A percentile compares a stretch with the other conserved stretches of the same genome.
phyloP scores from a whole-genome alignment of 2,797 vertebrate species.

The Tauraco hartlaubi region DNA sequence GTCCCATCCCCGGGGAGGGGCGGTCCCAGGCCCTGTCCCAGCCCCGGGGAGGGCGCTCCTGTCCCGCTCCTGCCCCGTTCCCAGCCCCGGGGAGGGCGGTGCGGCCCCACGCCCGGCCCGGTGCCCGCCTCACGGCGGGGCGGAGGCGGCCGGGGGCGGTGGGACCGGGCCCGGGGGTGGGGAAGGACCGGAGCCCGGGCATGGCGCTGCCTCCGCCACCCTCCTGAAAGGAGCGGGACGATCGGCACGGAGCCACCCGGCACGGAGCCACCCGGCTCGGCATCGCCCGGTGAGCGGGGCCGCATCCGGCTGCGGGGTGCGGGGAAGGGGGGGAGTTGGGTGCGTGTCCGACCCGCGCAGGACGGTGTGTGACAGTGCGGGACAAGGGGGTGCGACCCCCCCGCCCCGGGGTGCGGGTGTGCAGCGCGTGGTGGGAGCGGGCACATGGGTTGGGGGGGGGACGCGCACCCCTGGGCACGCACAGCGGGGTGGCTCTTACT shows the following conservation, averaged over 20 bases:
- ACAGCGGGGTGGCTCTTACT: not conserved
- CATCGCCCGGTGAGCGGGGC: not conserved
- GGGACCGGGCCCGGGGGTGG: no score
- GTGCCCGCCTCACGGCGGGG: not conserved
- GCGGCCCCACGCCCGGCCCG: not conserved
- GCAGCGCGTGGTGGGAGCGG: not conserved
- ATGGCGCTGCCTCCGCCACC: not conserved
- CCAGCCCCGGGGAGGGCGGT: not conserved
- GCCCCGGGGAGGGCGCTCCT: not conserved
- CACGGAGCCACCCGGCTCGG: not conserved
- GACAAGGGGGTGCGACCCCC: not conserved
- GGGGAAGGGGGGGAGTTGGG: rapidly evolving
- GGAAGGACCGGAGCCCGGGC: not conserved
- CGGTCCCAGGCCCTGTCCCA: not conserved
- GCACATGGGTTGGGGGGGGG: not conserved
- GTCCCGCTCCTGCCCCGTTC: not conserved
- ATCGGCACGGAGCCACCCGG: not conserved
- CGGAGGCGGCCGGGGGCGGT: not conserved
- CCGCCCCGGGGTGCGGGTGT: not conserved
- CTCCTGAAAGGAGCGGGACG: not conserved
- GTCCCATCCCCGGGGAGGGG: not conserved
- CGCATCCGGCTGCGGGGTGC: no score
- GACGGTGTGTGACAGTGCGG: not conserved
- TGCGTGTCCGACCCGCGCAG: not conserved
- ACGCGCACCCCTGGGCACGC: not conserved